Evolutionary conservation across 2,888 invertebrate genomes (phyloP), one percentile per base, ranked within the genome.

Genomic region (Drosophila mimica): DNA sequence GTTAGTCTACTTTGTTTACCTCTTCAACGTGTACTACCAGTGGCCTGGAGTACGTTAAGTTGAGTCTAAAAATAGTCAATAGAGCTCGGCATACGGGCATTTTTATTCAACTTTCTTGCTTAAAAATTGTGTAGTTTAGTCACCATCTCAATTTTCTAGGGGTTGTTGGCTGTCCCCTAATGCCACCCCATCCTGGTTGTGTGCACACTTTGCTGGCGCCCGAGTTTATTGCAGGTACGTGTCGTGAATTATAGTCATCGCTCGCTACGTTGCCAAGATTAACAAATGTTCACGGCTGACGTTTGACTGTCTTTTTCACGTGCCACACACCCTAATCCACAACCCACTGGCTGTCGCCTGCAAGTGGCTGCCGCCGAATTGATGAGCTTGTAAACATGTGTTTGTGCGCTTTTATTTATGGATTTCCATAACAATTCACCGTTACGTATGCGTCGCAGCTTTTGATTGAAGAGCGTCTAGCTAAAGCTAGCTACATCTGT

Each of bases 351-450:
- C 48, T 48, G 62, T 72, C 66, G 43, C 40, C 40, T 40, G 53
- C 63, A 51, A 58, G 68, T 40, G 59, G 38, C 62, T 62, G 56
- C 15, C 30, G 60, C 40, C 71, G 84, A 85, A 85, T 85, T 89
- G 85, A 85, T 88, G 85, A 88, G 89, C 88, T 60, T 88, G 89
- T 85, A 88, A 85, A 89, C 85, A 89, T 80, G 85, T 82, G 85
- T 85, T 80, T 85, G 83, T 72, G 69, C 69, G 83, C 85, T 73
- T 78, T 89, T 88, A 89, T 85, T 89, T 85, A 85, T 85, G 88
- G 89, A 82, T 85, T 84, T 89, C 88, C 85, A 85, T 88, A 85
- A 85, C 82, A 85, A 82, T 89, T 75, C 88, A 46, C 63, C 74
- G 85, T 71, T 80, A 78, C 88, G 84, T 84, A 82, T 89, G 88